Base-by-base conservation (phyloP, 2,113 vertebrate genomes). In the Pangasianodon hypophthalmus region DNA sequence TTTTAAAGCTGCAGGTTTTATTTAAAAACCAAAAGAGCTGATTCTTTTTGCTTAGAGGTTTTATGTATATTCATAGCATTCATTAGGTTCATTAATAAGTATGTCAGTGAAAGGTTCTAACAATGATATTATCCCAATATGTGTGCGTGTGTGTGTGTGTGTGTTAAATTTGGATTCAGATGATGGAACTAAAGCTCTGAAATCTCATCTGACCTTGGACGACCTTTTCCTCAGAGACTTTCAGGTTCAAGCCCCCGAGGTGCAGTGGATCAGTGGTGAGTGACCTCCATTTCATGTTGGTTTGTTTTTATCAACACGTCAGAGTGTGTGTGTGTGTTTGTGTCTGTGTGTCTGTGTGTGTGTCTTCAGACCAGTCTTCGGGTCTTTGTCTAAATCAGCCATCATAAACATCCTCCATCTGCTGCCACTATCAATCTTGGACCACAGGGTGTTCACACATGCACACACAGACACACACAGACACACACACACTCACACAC, bases 241-340 rank as follows among this genome's bases (percentile, higher is more conserved):
- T 81, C 67, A 96, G 41, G 92, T 97, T 92, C 97, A 98, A 48
- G 96, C 98, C 92, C 97, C 97, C 29, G 96, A 97, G 85, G 96
- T 97, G 32, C 97, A 96, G 90, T 99, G 98, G 98, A 97, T 98
- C 93, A 97, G 95, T 91, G 97, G 98, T 99, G 94, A 88, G 97
- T 95, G 37, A 87, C 82, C 80, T 88, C 67, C 32, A 86, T 91
- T 86, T 89, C 84, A 84, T 85, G 56, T 82, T 83, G 21, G n/a
- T 86, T n/a, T 90, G 50, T 84, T 69, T 52, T 46, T 87, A 46
- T 19, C 52, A 29, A 24, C 37, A 37, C 37, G 37, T 37, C 37
- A 37, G 37, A n/a, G 73, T 32, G n/a, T 88, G 19, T 86, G 52
- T 83, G 77, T 91, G 54, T 58, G 73, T 86, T 19, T 84, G 64